Conservation (phyloP, 2,797 vertebrate genomes). For the Mus spretus region DNA sequence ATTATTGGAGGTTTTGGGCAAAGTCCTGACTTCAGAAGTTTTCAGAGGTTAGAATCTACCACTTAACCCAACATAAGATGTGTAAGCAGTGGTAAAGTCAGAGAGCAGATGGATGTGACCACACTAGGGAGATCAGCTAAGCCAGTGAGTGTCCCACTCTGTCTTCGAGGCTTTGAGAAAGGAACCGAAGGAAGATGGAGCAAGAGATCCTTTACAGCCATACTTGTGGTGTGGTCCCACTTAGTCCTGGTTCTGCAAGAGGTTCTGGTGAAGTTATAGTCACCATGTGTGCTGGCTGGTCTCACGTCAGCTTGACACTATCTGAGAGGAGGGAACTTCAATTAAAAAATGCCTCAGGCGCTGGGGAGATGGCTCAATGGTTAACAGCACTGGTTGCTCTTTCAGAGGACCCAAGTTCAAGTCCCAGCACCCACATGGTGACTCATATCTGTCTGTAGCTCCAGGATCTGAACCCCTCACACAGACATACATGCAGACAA, state of each 20-base stretch:
- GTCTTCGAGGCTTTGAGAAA: not conserved
- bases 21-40: not conserved
- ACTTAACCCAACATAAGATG: not conserved
- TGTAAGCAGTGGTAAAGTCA: not conserved
- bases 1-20: not conserved
- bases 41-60: not conserved
- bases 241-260: not conserved
- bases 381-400: not conserved
- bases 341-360: not conserved
- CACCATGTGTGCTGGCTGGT: not conserved
- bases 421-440: not conserved
- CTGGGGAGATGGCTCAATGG: not conserved
- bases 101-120: not conserved
- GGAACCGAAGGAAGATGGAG: not conserved
- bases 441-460: not conserved
- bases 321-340: not conserved
- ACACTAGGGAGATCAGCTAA: not conserved
- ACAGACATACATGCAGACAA: not conserved
- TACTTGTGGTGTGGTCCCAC: not conserved
- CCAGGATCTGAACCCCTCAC: not conserved
- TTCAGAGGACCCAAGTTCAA: not conserved
- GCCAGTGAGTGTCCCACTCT: not conserved
- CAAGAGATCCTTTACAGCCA: rapidly evolving
- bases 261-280: not conserved
- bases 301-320: not conserved